Conservation (phyloP, 1,140 invertebrate genomes). For the Lithobius niger region DNA sequence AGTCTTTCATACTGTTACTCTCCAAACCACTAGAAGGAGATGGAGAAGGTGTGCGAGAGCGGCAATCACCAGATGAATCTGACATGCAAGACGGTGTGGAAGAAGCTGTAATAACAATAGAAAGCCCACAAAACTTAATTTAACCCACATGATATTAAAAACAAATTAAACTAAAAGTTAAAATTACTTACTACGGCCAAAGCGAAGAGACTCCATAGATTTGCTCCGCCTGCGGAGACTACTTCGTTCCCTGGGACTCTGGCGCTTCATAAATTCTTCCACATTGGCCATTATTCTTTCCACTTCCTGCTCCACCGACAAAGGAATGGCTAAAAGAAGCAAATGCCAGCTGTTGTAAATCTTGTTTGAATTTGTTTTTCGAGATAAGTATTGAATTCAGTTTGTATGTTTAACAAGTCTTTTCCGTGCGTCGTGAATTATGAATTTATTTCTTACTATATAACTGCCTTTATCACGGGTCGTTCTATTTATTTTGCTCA, state of each 20-base stretch:
- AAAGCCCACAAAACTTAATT: not conserved
- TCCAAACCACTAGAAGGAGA: conserved; percentile 77
- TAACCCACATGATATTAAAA: not conserved
- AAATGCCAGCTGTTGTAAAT: not conserved
- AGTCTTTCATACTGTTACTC: conserved; percentile 76
- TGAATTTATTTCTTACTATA: not conserved
- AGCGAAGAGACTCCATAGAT: conserved; percentile 16
- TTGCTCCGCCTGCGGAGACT: conserved; percentile 15
- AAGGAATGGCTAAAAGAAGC: conserved; percentile 33
- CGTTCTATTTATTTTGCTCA: no score
- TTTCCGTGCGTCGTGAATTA: not conserved
- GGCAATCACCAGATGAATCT: conserved; percentile 32
- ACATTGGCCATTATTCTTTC: conserved; percentile 31
- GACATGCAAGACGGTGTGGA: conserved; percentile 16
- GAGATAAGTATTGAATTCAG: no score
- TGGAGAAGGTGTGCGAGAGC: conserved; percentile 64
- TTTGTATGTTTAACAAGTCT: no score
- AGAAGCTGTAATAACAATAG: not conserved
- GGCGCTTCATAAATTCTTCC: conserved; percentile 3
- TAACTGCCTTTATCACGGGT: no score
- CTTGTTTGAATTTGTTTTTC: not conserved
- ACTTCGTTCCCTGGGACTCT: not conserved
- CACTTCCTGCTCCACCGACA: conserved; percentile 39
- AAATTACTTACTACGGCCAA: conserved; percentile 1
- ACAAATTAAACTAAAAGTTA: not conserved